Percentiles rank a stretch among this genome's conserved stretches.
Conservation (phyloP, 2,797 vertebrate genomes). For the Squalus acanthias region DNA sequence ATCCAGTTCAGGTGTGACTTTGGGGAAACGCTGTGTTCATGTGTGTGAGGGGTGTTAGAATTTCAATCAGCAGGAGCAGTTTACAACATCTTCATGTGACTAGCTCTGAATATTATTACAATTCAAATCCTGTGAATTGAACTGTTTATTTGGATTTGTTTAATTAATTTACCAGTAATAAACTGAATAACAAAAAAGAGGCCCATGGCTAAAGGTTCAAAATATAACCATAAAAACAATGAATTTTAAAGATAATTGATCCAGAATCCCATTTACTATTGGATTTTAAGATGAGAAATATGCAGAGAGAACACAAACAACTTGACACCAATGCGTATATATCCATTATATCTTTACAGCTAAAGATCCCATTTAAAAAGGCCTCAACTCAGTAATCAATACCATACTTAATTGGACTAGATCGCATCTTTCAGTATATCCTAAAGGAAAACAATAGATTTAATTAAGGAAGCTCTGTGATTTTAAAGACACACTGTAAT, state of each 20-base stretch:
- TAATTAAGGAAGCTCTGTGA: background rate
- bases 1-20: background rate
- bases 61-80: background rate
- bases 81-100: background rate
- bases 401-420: background rate
- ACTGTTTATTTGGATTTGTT: background rate
- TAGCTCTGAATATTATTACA: background rate
- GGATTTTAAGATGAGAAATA: background rate
- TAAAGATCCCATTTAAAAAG: constrained; percentile 5
- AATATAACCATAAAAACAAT: background rate
- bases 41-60: background rate
- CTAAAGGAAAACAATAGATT: background rate
- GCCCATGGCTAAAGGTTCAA: background rate
- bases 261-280: background rate
- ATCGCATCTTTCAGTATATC: background rate
- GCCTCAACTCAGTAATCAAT: background rate
- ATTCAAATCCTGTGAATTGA: background rate
- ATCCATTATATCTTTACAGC: background rate
- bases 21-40: background rate
- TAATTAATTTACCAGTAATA: background rate
- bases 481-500: background rate
- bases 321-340: background rate
- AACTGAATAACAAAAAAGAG: background rate
- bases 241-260: background rate
- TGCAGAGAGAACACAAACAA: background rate